Base-by-base conservation (phyloP, 2,888 invertebrate genomes). In the Zhengitettix transpicula region DNA sequence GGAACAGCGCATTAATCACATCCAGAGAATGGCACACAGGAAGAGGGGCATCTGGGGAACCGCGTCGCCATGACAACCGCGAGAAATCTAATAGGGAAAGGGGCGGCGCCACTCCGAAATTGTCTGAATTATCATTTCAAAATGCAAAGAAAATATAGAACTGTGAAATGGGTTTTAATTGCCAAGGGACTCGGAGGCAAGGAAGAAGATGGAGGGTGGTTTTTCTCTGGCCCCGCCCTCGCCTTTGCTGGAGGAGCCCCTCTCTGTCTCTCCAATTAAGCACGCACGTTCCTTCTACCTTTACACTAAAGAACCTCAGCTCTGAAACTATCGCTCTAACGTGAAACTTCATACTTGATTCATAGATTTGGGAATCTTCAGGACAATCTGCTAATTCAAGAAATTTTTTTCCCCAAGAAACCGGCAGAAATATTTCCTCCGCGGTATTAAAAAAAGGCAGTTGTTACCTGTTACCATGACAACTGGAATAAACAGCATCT, bases 1-100 rank as follows among this genome's bases (percentile, higher is more conserved):
- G 71, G 72, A 71, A 66, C 68, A 68, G 69, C 70, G 73, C 73
- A 74, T 73, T 73, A 73, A 73, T 73, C 73, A 74, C 73, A 73
- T 73, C 72, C 67, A 67, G 67, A 68, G 68, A 68, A 68, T 67
- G 67, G 67, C 67, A 67, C 67, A 66, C 66, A 66, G 67, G 67
- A 67, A 67, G 67, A 62, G 62, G 28, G 67, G 66, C 65, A 67
- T 67, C 67, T 66, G 66, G 68, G 68, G 68, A 67, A 62, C 28
- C 63, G 65, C 58, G 67, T 67, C 64, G 65, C 67, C 65, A 66
- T 66, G 67, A 65, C 67, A 66, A 67, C 67, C 64, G 65, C 64
- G 68, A 67, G 67, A 67, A 69, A 69, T 67, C 68, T 68, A 68
- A 68, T 68, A 67, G 67, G 66, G 60, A 61, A 60, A 60, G 51